Conservation (phyloP, 2,888 invertebrate species). For the Drosophila algonquin region DNA sequence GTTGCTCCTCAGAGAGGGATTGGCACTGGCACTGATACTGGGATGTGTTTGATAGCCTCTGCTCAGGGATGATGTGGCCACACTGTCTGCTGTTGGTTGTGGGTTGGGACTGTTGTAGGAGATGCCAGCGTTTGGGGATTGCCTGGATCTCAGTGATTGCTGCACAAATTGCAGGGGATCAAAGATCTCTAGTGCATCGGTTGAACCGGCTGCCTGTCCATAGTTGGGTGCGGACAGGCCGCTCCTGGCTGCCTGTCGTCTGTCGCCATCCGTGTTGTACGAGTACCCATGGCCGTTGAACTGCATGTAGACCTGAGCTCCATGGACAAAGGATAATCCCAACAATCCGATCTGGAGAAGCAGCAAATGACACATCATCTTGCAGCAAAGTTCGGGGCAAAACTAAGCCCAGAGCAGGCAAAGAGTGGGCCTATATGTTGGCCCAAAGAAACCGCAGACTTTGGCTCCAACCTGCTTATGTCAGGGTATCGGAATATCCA, state of each 20-base stretch:
- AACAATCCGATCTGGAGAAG: constrained; percentile 22
- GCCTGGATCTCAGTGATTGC: constrained; percentile 54
- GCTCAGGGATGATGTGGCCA: constrained; percentile 15
- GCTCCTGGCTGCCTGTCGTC: constrained; percentile 50
- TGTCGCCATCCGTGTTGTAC: constrained; percentile 82
- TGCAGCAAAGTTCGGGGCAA: constrained; percentile 11
- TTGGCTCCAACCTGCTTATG: constrained; percentile 30
- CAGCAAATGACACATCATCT: constrained; percentile 38
- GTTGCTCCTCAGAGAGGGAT: constrained; percentile 1
- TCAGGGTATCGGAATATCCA: constrained; percentile 10
- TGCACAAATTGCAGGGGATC: constrained; percentile 53
- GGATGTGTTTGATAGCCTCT: background rate
- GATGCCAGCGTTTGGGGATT: constrained; percentile 40
- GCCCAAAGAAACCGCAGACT: constrained; percentile 34
- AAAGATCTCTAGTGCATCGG: background rate
- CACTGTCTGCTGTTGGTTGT: constrained; percentile 20
- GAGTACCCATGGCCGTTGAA: constrained; percentile 83
- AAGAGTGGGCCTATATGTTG: constrained; percentile 24
- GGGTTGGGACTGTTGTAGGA: constrained; percentile 5
- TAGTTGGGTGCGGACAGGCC: constrained; percentile 58
- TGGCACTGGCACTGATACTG: background rate
- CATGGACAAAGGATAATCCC: constrained; percentile 6
- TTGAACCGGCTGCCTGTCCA: constrained; percentile 29
- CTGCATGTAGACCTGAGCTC: constrained; percentile 81
- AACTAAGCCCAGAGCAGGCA: constrained; percentile 8